Evolutionary conservation across 2,888 invertebrate species (phyloP), one percentile per base, ranked within the genome.

Genomic region (Amphipyra tragopoginis): DNA sequence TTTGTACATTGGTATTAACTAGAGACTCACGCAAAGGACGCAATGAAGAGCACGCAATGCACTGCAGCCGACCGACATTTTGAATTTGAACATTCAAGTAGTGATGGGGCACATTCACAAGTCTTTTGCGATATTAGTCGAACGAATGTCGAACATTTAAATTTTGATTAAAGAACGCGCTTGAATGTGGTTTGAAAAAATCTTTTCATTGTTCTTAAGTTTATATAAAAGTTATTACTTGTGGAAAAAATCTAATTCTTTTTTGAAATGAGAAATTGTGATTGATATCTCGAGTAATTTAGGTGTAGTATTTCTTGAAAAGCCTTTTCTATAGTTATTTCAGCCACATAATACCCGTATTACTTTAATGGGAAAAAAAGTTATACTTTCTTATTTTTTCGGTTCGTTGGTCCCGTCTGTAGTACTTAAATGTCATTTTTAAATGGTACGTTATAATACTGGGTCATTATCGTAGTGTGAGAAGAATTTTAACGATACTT

Each of bases 1-100:
- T 88, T 87, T 86, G 83, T 82, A 66, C 81, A 83, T 79, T 81
- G 79, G 75, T 77, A 83, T 82, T 83, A 82, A 82, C 79, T 75
- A 52, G 71, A 76, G 72, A 71, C 74, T 72, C 85, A 86, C 86
- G 87, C 84, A 83, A 80, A 81, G 77, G 77, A 80, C 64, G 76
- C 79, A 78, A 73, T 73, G 70, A 53, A 61, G 59, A 60, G 55
- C 81, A 83, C 81, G 83, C 83, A 59, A 63, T 65, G 55, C 38
- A 58, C 33, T 51, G 45, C 44, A 39, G 48, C 52, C 60, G 52
- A 42, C 36, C 36, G 36, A 36, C 36, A 73, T 69, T 67, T 61
- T 72, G 58, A 75, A 69, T 61, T 71, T 71, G 55, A 58, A 11
- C 38, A 44, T 15, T 53, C 14, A 39, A 48, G 9, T 53, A 66